phyloP scores from a whole-genome alignment of 2,113 vertebrate genomes.

The Columba livia region DNA sequence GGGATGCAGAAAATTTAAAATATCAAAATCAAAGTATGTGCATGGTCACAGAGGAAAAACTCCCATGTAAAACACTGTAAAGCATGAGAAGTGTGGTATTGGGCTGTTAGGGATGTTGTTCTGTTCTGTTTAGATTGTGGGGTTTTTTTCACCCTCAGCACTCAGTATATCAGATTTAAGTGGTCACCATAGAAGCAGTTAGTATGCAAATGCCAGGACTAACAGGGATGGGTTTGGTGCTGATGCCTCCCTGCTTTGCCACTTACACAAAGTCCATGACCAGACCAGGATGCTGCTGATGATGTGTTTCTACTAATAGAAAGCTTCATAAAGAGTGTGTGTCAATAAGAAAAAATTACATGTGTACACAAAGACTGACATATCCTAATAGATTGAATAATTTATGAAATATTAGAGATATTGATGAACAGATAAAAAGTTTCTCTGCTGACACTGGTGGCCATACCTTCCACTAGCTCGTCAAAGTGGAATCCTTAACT shows the following conservation, averaged over 20 bases:
- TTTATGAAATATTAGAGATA: not conserved
- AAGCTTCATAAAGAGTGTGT: not conserved
- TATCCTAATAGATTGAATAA: not conserved
- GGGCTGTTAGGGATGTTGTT: not conserved
- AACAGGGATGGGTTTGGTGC: not conserved
- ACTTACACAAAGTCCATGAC: not conserved
- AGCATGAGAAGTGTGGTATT: not conserved
- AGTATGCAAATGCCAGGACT: not conserved
- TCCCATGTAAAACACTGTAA: not conserved
- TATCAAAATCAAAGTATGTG: constrained; percentile 26
- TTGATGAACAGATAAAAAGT: not conserved
- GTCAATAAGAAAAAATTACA: not conserved
- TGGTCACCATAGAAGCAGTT: not conserved
- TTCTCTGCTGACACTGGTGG: not conserved
- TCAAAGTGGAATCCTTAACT: not conserved
- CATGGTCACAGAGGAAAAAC: not conserved
- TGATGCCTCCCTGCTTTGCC: not conserved
- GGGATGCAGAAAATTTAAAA: constrained; percentile 51
- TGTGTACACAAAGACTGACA: not conserved
- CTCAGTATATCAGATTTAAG: not conserved
- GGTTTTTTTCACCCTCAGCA: not conserved
- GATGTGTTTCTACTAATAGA: not conserved
- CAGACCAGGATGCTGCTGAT: not conserved
- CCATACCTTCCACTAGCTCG: not conserved
- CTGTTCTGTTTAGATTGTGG: not conserved